phyloP scores from a whole-genome alignment of 2,113 vertebrate species.

The Vidua chalybeata region DNA sequence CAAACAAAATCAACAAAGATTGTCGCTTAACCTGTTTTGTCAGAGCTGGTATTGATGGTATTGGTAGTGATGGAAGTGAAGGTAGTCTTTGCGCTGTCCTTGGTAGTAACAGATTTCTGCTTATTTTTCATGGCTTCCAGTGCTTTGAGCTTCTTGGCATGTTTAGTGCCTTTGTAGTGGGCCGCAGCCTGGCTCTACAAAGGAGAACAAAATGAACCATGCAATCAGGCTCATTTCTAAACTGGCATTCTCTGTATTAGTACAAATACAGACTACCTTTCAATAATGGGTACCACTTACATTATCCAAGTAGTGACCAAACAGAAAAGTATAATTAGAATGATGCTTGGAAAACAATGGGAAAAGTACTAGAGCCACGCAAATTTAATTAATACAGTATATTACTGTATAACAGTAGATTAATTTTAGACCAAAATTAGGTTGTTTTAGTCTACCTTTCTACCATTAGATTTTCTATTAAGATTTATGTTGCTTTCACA shows the following conservation, averaged over 20 bases:
- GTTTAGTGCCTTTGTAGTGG: conserved; percentile 99
- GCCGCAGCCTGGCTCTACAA: conserved; percentile 97
- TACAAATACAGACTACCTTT: conserved; percentile 82
- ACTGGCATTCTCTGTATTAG: conserved; percentile 79
- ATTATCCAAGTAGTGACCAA: conserved; percentile 35
- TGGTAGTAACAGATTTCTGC: conserved; percentile 88
- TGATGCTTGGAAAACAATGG: conserved; percentile 61
- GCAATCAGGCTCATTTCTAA: conserved; percentile 85
- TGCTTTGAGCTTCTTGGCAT: conserved; percentile 99
- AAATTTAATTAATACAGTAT: background rate
- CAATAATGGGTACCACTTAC: conserved; percentile 79
- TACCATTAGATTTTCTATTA: background rate
- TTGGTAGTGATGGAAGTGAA: conserved; percentile 84
- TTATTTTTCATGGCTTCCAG: conserved; percentile 94
- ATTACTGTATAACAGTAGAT: background rate
- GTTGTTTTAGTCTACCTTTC: background rate
- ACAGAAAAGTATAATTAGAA: conserved; percentile 50
- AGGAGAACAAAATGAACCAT: conserved; percentile 87
- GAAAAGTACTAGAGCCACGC: background rate
- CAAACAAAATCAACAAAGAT: conserved; percentile 70
- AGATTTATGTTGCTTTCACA: background rate
- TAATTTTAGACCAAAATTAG: background rate
- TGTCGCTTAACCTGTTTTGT: conserved; percentile 88
- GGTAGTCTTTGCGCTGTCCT: conserved; percentile 87
- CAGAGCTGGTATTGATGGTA: conserved; percentile 83